A percentile compares a stretch with the other conserved stretches of the same genome.
These are phyloP conservation scores for Hypotaenidia philippensis DNA, from an alignment of 2,797 vertebrate species.

Conservation along the genomic window DNA sequence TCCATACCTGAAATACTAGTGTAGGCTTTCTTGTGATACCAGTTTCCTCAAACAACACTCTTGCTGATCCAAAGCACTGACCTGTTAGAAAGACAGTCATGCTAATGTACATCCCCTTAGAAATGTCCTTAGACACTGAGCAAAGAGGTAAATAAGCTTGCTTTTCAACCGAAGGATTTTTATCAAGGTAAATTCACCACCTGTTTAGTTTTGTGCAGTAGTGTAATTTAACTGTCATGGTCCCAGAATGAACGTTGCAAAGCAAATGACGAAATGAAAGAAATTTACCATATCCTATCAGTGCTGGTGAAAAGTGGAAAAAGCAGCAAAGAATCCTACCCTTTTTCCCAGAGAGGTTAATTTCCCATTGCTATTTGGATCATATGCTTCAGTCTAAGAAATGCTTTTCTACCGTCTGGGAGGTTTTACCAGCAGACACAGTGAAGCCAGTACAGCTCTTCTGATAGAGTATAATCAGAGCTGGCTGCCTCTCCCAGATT, in stretches of 20 bases:
- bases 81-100: not conserved
- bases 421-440: not conserved
- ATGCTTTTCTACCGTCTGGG: not conserved
- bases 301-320: not conserved
- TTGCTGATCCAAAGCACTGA: not conserved
- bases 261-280: not conserved
- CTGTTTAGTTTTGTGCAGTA: not conserved
- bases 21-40: not conserved
- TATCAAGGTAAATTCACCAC: not conserved
- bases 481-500: not conserved
- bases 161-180: not conserved
- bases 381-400: not conserved
- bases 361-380: not conserved
- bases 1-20: not conserved
- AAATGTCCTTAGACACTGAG: not conserved
- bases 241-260: not conserved
- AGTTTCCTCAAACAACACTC: not conserved
- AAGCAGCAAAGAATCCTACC: not conserved
- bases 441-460: not conserved
- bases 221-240: not conserved
- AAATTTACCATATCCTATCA: not conserved
- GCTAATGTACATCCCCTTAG: not conserved
- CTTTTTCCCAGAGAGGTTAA: not conserved
- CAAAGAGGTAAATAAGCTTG: not conserved
- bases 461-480: not conserved